Base-by-base conservation (phyloP, 1,140 invertebrate genomes). In the Drosophila nebulosa region DNA sequence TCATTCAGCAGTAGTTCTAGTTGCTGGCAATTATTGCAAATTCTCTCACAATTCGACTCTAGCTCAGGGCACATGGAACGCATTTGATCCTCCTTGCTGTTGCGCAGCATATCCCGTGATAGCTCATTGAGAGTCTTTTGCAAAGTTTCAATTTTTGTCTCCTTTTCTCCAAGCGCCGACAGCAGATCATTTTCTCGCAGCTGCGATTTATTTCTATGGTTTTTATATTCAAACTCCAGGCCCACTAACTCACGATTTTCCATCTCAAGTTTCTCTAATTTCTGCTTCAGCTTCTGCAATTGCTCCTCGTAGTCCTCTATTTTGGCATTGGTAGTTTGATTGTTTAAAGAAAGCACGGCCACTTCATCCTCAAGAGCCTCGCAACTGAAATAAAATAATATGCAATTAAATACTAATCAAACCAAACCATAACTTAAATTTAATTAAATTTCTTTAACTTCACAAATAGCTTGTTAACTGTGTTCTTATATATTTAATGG, bases 161-260 rank as follows among this genome's bases (percentile, higher is more conserved):
- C 78, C 50, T 86, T 90, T n/a, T 90, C 81, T 4, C 74, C 60
- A 14, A 92, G 57, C 5, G 50, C 56, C 3, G 68, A 52, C 2
- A 90, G 46, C 3, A 92, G 53, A 16, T 91, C 80, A 4, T 69
- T 67, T 74, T 92, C 90, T 3, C 91, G 74, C 10, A 59, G 67
- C 52, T 83, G 79, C 18, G 79, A 70, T 56, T 86, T 89, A 2
- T 63, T 63, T 59, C 90, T 80, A 24, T 77, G 74, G 7, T 64
- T 69, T 39, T 91, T 56, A 50, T 81, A 90, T 76, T 92, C 70
- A 69, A 89, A 91, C 36, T 91, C 78, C n/a, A 91, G 50, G 61
- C 78, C 83, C 16, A 86, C 66, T 3, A 80, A 71, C 10, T 79
- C 70, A 36, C 85, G 81, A 53, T 89, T 89, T 74, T 91, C 91